Evolutionary conservation across 2,888 invertebrate genomes (phyloP).

Genomic region (Palloptera scutellata): DNA sequence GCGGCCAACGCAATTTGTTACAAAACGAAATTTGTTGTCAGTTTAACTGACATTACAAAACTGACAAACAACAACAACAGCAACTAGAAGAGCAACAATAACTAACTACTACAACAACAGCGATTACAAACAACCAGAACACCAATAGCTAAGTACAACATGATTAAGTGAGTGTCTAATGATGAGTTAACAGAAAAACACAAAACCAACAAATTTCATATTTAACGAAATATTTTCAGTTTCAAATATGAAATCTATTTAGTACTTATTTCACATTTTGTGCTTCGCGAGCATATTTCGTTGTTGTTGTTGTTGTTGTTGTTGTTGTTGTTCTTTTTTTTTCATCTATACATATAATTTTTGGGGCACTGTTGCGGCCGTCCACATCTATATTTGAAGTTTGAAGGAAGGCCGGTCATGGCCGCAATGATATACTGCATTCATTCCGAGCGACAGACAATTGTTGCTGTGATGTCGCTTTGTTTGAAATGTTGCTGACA

Average conservation of each 20-base stretch:
- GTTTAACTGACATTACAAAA: slow-evolving; percentile 35
- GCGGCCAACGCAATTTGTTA: slow-evolving; percentile 36
- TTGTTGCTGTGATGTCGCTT: slow-evolving; percentile 44
- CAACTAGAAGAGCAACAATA: slow-evolving; percentile 12
- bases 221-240: background rate
- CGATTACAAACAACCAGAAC: slow-evolving; percentile 14
- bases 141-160: slow-evolving; percentile 5
- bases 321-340: background rate
- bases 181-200: slow-evolving; percentile 33
- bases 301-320: background rate
- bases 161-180: slow-evolving; percentile 32
- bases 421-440: no score
- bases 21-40: slow-evolving; percentile 40
- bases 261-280: slow-evolving; percentile 5
- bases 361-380: background rate
- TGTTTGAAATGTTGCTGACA: slow-evolving; percentile 63
- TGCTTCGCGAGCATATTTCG: background rate
- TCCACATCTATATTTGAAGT: slow-evolving; percentile 7
- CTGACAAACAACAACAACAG: slow-evolving; percentile 23
- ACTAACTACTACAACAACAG: slow-evolving; percentile 10
- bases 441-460: no score
- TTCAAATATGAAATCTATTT: slow-evolving; percentile 4
- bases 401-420: slow-evolving; percentile 1
- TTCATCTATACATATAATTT: background rate
- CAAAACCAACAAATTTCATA: slow-evolving; percentile 4